Evolutionary conservation across 2,888 invertebrate species (phyloP).

Genomic region (Phengaris alcon): DNA sequence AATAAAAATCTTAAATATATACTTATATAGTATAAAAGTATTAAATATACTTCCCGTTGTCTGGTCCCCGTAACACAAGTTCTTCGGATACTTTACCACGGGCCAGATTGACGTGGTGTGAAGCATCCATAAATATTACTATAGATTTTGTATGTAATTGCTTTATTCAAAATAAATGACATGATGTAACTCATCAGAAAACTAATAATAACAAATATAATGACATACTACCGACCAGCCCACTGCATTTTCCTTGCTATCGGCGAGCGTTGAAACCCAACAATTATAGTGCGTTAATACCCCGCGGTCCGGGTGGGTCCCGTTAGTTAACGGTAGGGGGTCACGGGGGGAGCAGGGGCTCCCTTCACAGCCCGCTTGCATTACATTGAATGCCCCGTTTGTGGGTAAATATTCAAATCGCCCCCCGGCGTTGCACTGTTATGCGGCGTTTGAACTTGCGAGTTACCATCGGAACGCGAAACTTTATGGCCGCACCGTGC

Average conservation of each 20-base stretch:
- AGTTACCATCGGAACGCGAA: not conserved
- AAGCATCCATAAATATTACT: too few relatives aligned
- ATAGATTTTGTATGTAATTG: too few relatives aligned
- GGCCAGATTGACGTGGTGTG: too few relatives aligned
- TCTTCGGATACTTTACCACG: too few relatives aligned
- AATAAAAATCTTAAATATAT: too few relatives aligned
- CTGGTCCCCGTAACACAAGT: too few relatives aligned
- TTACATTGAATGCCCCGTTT: constrained; percentile 25
- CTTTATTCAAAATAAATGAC: too few relatives aligned
- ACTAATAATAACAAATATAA: not conserved
- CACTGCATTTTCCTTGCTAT: not conserved
- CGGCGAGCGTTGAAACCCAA: not conserved
- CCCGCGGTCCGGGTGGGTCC: constrained; percentile 2
- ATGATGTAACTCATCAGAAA: too few relatives aligned
- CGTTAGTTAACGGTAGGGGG: constrained; percentile 16
- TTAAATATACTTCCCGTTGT: too few relatives aligned
- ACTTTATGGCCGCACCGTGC: not conserved
- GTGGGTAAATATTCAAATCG: constrained; percentile 14
- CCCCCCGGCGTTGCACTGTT: constrained; percentile 10
- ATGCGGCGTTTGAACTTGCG: constrained; percentile 16
- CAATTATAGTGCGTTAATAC: constrained; percentile 9
- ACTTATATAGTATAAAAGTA: too few relatives aligned
- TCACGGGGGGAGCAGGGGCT: not conserved
- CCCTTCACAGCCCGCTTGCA: not conserved
- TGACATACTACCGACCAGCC: not conserved